A percentile compares a stretch with the other conserved stretches of the same genome.
Conservation (phyloP, 2,113 vertebrate species). For the Pavo muticus region DNA sequence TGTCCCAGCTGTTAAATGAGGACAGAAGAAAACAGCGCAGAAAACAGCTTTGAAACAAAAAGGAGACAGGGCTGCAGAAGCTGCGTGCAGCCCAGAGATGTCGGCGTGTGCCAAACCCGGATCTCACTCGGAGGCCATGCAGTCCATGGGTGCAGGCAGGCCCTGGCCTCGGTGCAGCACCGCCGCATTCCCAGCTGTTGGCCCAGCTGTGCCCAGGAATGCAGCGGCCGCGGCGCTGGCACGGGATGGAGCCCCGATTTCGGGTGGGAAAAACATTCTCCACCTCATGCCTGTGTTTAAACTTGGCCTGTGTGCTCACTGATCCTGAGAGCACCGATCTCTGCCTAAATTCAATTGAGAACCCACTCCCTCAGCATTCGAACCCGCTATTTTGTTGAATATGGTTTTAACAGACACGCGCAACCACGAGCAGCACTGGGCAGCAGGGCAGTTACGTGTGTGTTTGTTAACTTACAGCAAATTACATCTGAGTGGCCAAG, state of each 20-base stretch:
- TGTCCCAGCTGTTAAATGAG: neutral
- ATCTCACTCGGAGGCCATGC: neutral
- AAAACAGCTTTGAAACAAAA: neutral
- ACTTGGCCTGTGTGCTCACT: accelerated
- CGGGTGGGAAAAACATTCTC: neutral
- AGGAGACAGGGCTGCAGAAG: neutral
- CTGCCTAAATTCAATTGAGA: neutral
- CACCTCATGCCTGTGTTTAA: neutral
- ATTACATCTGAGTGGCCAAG: neutral
- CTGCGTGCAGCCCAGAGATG: neutral
- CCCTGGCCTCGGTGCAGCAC: neutral
- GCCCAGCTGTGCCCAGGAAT: slow-evolving; percentile 29
- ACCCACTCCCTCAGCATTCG: neutral
- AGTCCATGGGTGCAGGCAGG: neutral
- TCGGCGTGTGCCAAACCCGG: neutral
- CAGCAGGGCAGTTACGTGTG: neutral
- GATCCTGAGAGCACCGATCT: neutral
- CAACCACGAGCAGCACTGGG: neutral
- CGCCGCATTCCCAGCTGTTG: slow-evolving; percentile 57
- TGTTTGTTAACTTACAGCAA: neutral
- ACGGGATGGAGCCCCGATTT: neutral
- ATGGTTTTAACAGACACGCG: accelerated
- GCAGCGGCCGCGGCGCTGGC: neutral
- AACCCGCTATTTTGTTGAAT: neutral
- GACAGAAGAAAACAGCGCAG: neutral